phyloP scores from a whole-genome alignment of 2,797 vertebrate species.

The Microchirus variegatus region DNA sequence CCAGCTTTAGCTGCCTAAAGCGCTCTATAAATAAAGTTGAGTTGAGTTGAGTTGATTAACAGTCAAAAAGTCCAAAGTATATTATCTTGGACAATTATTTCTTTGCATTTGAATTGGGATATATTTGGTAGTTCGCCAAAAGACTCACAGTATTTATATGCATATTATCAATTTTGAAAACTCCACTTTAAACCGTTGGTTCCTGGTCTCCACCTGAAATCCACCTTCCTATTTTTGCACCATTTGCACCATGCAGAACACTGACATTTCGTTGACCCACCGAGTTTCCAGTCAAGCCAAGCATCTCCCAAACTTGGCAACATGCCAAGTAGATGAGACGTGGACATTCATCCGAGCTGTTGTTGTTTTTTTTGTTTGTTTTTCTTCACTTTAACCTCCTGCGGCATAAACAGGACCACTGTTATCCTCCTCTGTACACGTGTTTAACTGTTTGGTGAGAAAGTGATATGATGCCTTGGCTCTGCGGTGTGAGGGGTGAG shows the following conservation, averaged over 20 bases:
- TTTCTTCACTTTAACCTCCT: constrained; percentile 11
- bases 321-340: constrained; percentile 24
- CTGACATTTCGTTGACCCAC: constrained; percentile 21
- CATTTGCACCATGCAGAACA: background rate
- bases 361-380: too few relatives aligned
- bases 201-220: constrained; percentile 16
- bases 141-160: constrained; percentile 20
- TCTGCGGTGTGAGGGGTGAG: constrained; percentile 43
- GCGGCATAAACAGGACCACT: constrained; percentile 23
- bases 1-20: too few relatives aligned
- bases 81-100: too few relatives aligned
- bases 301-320: constrained; percentile 19
- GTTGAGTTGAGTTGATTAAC: too few relatives aligned
- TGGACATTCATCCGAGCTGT: background rate
- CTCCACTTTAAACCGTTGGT: constrained; percentile 20
- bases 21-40: too few relatives aligned
- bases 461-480: constrained; percentile 66
- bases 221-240: too few relatives aligned
- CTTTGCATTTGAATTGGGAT: too few relatives aligned
- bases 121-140: background rate
- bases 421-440: constrained; percentile 11
- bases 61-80: too few relatives aligned
- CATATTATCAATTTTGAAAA: constrained; percentile 2
- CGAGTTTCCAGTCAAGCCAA: constrained; percentile 24
- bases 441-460: constrained; percentile 55